Evolutionary conservation across 2,888 invertebrate species (phyloP).

Genomic region (Tyria jacobaeae): DNA sequence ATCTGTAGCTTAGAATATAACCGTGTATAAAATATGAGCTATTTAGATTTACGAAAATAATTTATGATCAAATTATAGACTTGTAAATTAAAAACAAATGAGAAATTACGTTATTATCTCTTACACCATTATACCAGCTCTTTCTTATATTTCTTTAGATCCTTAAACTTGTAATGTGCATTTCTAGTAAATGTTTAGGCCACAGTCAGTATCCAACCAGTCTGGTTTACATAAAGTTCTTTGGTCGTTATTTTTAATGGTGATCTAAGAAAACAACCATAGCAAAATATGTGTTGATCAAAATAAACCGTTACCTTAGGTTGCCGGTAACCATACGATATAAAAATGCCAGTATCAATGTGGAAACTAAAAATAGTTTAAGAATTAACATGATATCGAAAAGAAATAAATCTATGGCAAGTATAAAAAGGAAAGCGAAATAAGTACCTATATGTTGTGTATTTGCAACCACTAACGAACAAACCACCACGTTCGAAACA

Average conservation of each 20-base stretch:
- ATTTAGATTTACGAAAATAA: no score
- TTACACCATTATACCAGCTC: not conserved
- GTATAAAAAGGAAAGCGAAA: not conserved
- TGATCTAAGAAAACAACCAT: not conserved
- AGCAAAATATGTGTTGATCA: no score
- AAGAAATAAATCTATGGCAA: not conserved
- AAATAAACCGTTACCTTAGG: no score
- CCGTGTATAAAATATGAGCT: not conserved
- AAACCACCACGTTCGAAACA: constrained; percentile 18
- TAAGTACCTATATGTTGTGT: no score
- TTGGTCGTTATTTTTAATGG: no score
- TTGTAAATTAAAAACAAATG: not conserved
- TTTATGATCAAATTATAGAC: not conserved
- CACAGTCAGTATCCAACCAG: no score
- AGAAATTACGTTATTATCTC: not conserved
- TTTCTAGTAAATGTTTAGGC: no score
- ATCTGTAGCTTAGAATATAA: not conserved
- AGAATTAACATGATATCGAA: no score
- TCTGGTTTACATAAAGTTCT: no score
- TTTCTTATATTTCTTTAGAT: not conserved
- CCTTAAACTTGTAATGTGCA: not conserved
- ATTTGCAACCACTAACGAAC: constrained; percentile 14
- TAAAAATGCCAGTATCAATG: no score
- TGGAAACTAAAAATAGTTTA: no score
- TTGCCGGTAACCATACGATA: no score